Base-by-base conservation (phyloP, 2,797 vertebrate species). In the Pangasius larnaudii region DNA sequence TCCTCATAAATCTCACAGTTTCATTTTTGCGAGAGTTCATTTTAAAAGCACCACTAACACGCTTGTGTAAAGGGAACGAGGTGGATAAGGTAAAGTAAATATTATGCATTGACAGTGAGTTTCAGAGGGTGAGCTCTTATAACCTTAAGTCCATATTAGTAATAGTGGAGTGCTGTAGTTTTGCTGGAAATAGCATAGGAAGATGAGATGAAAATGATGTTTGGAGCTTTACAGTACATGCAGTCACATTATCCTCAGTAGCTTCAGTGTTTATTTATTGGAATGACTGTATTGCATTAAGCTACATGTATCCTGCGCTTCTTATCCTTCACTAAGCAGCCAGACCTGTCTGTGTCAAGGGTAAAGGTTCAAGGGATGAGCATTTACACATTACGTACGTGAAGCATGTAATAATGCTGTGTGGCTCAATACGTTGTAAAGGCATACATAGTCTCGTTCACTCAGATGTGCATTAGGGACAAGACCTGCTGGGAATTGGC, bases 321-420 rank as follows among this genome's bases (percentile, higher is more conserved):
- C 59, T 59, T 22, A 56, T 77, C 77, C 59, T 58, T 27, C 36
- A 87, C n/a, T 79, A 75, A 27, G 72, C 61, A 78, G 56, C 0
- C n/a, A 33, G 27, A 33, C 11, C 82, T 30, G n/a, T n/a, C n/a
- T n/a, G 46, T 19, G 46, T 36, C 16, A 46, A 69, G 30, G 63
- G n/a, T 67, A 9, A 49, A 46, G 27, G 61, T 33, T 69, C 63
- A 75, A 58, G 27, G 49, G 69, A 87, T 65, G 46, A 56, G 16
- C n/a, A 61, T 51, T 67, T 63, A 53, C 49, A 46, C 61, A 58
- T 79, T 56, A 59, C 67, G 49, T 59, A 67, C 88, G 79, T 63
- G 36, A 82, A 82, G 58, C 58, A 63, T 63, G 58, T 61, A 81
- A 61, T 42, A 81, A 27, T n/a, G 39, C 22, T 82, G 79, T n/a